Percentiles rank a stretch among this genome's conserved stretches.
Evolutionary conservation across 2,888 invertebrate genomes (phyloP).

Genomic region (Chloromyia formosa): DNA sequence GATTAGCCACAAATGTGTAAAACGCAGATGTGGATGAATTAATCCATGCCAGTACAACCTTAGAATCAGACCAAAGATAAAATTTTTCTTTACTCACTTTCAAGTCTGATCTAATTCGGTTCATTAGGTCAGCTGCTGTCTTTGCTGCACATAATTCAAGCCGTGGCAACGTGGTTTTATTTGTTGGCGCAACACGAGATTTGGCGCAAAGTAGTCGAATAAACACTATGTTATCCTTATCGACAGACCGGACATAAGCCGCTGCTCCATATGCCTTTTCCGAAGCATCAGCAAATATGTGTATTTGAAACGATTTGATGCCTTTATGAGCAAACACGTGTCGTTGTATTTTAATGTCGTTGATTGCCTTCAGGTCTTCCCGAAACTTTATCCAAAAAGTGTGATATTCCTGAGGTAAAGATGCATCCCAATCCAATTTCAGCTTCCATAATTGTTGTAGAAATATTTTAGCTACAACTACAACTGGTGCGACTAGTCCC

Average conservation of each 20-base stretch:
- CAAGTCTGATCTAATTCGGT: neutral
- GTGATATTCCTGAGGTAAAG: slow-evolving; percentile 1
- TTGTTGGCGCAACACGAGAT: slow-evolving; percentile 48
- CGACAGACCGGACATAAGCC: slow-evolving; percentile 2
- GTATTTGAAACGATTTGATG: neutral
- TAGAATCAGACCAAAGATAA: slow-evolving; percentile 20
- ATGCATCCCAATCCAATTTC: slow-evolving; percentile 10
- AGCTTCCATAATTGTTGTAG: neutral
- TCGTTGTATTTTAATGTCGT: neutral
- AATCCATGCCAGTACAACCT: slow-evolving; percentile 4
- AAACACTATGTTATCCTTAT: slow-evolving; percentile 42
- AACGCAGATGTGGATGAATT: neutral
- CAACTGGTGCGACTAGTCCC: neutral
- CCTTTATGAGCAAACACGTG: neutral
- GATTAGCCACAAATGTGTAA: slow-evolving; percentile 36
- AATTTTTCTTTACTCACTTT: neutral
- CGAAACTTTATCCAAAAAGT: neutral
- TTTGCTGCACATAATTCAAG: slow-evolving; percentile 50
- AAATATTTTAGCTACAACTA: neutral
- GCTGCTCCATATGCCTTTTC: slow-evolving; percentile 41
- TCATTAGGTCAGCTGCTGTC: slow-evolving; percentile 10
- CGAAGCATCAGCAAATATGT: slow-evolving; percentile 34
- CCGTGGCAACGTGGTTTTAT: slow-evolving; percentile 51
- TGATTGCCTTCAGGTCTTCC: neutral
- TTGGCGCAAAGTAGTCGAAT: slow-evolving; percentile 41